Evolutionary conservation across 2,797 vertebrate species (phyloP), one percentile per base, ranked within the genome.

Genomic region (Phalloptychus januarius): DNA sequence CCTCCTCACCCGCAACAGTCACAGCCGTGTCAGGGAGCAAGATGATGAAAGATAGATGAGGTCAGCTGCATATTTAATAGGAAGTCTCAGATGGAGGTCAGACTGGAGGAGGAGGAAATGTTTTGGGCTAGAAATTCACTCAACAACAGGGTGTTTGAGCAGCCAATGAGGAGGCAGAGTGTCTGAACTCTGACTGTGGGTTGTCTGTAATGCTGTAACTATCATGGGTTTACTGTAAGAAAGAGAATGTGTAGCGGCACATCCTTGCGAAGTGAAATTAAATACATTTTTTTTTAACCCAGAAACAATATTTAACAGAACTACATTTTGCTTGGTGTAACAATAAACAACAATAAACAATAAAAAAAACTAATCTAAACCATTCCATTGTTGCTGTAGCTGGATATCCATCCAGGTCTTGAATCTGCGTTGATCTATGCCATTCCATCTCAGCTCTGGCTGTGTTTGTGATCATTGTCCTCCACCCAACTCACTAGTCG

Each of bases 21-120:
- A 18, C 56, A 36, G 15, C 23, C 77, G 45, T 16, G 54, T 85
- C 45, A 79, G 91, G 79, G 76, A 88, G 88, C 87, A 85, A 89
- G 88, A 56, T 42, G 69, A 91, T 95, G 67, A 92, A 95, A 92
- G 85, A 94, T 93, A 71, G 72, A 94, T 92, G 85, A 89, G 52
- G 77, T 38, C 42, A n/a, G 73, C 76, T 95, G 80, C 91, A 94
- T 95, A 86, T 93, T 95, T 94, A 80, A 94, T 91, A 78, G 25
- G 40, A 13, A 80, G 20, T 61, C 11, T 50, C 13, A 72, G 76
- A 79, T 72, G 85, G 79, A 89, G 85, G 88, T 88, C 88, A 88
- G 84, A 81, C 78, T 72, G 79, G 76, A 72, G 85, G 67, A 58
- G 54, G 42, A 69, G 28, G 18, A 13, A 36, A 45, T 79, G 80